These are phyloP conservation scores for Macrotis lagotis DNA, from an alignment of 2,113 vertebrate genomes.

Conservation along the genomic window DNA sequence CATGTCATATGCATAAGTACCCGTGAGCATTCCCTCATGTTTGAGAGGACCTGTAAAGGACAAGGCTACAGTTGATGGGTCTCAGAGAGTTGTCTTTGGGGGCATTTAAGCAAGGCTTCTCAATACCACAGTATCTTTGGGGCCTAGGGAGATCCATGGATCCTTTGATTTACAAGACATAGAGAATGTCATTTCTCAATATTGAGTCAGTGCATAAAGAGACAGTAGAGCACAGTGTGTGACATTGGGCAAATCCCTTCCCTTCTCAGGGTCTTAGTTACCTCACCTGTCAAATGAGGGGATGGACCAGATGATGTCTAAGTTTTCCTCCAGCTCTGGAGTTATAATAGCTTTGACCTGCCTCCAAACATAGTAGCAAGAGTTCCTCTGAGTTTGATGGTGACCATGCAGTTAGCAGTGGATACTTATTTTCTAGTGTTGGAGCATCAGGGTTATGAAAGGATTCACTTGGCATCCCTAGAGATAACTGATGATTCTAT, in stretches of 20 bases:
- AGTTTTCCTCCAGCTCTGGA: background rate
- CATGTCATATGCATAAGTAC: background rate
- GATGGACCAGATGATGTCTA: background rate
- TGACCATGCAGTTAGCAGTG: background rate
- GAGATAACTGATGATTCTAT: conserved; percentile 41
- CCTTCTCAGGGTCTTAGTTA: background rate
- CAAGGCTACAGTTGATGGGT: background rate
- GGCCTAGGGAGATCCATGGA: background rate
- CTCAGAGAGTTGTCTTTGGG: background rate
- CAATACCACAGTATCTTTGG: background rate
- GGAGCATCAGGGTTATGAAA: background rate
- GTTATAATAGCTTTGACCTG: background rate
- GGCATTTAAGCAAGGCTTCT: background rate
- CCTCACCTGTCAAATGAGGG: background rate
- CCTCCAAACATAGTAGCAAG: background rate
- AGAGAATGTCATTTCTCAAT: background rate
- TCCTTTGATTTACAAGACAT: background rate
- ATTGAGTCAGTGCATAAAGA: background rate
- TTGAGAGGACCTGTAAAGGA: background rate
- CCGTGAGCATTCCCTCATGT: background rate
- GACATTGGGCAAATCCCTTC: background rate
- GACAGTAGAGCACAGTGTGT: background rate
- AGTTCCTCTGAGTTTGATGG: background rate
- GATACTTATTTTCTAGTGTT: background rate
- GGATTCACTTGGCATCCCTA: background rate